phyloP scores from a whole-genome alignment of 2,113 vertebrate genomes.

The Garra rufa region DNA sequence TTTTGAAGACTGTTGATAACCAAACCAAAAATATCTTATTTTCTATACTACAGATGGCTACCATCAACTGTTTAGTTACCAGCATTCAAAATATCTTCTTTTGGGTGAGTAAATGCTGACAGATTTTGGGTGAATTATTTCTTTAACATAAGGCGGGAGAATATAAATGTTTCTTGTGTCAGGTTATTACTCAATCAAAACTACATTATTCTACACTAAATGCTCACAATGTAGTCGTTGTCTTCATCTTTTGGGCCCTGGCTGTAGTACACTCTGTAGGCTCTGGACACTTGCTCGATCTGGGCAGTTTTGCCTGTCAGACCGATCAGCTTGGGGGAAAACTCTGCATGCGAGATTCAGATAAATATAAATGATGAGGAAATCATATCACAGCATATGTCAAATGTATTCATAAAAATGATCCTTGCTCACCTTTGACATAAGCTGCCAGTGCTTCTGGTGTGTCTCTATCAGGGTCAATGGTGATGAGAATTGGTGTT shows the following conservation, averaged over 20 bases:
- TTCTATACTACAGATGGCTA: too few relatives aligned
- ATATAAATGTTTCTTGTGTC: not conserved
- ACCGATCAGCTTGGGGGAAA: constrained; percentile 92
- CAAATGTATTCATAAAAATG: not conserved
- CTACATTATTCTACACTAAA: not conserved
- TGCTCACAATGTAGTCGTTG: constrained; percentile 96
- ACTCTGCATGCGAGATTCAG: constrained; percentile 77
- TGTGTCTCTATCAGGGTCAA: constrained; percentile 91
- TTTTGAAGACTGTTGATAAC: too few relatives aligned
- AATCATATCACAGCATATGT: not conserved
- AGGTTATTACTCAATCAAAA: not conserved
- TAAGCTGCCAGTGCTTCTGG: constrained; percentile 87
- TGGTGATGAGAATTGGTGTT: constrained; percentile 93
- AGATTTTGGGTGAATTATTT: too few relatives aligned
- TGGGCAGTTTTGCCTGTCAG: constrained; percentile 85
- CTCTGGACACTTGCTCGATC: constrained; percentile 84
- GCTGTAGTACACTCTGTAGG: constrained; percentile 94
- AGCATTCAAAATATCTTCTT: too few relatives aligned
- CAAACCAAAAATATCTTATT: too few relatives aligned
- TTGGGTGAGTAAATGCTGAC: too few relatives aligned
- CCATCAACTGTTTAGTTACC: too few relatives aligned
- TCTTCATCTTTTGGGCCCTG: constrained; percentile 96
- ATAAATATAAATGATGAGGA: not conserved
- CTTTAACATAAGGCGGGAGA: not conserved
- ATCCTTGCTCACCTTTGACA: constrained; percentile 83